Evolutionary conservation across 2,113 vertebrate species (phyloP).

Genomic region (Chunga burmeisteri): DNA sequence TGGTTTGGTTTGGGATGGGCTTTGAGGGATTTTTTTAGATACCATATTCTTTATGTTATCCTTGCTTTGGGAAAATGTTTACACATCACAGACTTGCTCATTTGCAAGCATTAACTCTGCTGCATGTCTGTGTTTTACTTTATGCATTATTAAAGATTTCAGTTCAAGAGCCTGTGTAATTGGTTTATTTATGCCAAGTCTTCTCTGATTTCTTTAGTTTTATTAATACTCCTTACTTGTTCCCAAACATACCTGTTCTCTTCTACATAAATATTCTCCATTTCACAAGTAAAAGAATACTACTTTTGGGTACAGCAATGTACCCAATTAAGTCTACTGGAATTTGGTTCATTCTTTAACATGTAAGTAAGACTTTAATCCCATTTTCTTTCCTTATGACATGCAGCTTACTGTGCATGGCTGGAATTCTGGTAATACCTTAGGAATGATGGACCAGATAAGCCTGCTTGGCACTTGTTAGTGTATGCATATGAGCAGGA

Average conservation of each 20-base stretch:
- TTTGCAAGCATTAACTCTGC: constrained; percentile 48
- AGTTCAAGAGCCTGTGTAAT: constrained; percentile 41
- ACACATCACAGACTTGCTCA: background rate
- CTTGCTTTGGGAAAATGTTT: background rate
- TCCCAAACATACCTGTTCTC: background rate
- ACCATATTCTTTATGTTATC: background rate
- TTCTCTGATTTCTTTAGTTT: constrained; percentile 30
- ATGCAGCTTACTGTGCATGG: background rate
- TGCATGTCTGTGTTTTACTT: constrained; percentile 13
- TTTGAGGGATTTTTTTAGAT: background rate
- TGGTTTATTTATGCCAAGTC: constrained; percentile 36
- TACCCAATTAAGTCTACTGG: background rate
- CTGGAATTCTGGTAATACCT: background rate
- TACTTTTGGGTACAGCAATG: background rate
- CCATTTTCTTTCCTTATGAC: background rate
- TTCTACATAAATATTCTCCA: background rate
- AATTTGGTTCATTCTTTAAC: background rate
- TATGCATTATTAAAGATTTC: constrained; percentile 58
- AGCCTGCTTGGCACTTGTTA: background rate
- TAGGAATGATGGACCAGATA: background rate
- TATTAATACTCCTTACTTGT: background rate
- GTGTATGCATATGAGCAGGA: background rate
- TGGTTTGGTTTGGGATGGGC: background rate
- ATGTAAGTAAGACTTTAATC: background rate
- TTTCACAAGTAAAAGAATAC: background rate